A percentile compares a stretch with the other conserved stretches of the same genome.
Conservation (phyloP, 2,113 vertebrate genomes). For the Rhegmatorhina hoffmannsi region DNA sequence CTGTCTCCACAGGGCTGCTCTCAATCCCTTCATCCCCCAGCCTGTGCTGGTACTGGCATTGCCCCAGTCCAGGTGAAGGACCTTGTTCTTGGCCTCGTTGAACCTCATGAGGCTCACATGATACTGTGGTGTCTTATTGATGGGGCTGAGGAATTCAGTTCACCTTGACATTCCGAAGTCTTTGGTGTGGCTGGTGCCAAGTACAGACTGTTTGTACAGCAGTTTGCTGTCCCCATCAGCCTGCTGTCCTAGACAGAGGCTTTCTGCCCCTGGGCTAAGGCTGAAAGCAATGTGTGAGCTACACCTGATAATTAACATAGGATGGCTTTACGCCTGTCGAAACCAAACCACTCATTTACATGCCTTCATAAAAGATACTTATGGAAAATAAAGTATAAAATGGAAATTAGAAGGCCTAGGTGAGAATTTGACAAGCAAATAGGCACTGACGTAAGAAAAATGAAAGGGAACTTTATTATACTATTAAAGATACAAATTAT, state of each 20-base stretch:
- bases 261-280: neutral
- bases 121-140: neutral
- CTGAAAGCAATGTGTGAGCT: neutral
- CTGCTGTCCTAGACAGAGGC: neutral
- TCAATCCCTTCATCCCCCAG: neutral
- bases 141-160: neutral
- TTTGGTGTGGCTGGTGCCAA: neutral
- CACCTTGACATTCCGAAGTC: neutral
- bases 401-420: constrained; percentile 6
- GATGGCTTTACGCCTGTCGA: neutral
- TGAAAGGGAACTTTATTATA: neutral
- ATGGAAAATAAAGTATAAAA: neutral
- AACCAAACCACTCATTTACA: constrained; percentile 15
- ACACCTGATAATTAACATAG: neutral
- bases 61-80: fast-evolving
- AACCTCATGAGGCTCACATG: neutral
- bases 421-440: constrained; percentile 50
- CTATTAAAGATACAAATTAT: neutral
- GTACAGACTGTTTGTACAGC: neutral
- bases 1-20: neutral
- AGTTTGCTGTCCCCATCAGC: neutral
- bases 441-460: neutral
- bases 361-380: neutral
- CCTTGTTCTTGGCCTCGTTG: neutral
- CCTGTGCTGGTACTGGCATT: neutral